Conservation (phyloP, 2,888 invertebrate genomes). For the Drosophila subsilvestris region DNA sequence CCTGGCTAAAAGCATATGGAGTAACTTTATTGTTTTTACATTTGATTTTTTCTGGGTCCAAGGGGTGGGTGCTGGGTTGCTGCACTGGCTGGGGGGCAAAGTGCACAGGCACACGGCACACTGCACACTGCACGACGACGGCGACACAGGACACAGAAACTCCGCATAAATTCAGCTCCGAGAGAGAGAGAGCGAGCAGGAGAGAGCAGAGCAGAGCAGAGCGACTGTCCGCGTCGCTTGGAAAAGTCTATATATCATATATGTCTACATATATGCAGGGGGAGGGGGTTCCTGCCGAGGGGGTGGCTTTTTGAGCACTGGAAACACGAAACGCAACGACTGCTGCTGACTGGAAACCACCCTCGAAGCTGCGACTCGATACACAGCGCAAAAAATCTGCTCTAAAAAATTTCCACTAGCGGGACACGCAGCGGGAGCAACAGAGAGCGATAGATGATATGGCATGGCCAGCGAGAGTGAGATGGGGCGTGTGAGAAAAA, state of each 20-base stretch:
- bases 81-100: neutral
- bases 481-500: conserved; percentile 12
- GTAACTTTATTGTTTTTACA: conserved; percentile 76
- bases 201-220: neutral
- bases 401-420: conserved; percentile 46
- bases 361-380: conserved; percentile 41
- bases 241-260: conserved; percentile 75
- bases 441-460: conserved; percentile 14
- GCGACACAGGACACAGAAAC: conserved; percentile 39
- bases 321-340: conserved; percentile 2
- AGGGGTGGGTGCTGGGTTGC: neutral
- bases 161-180: conserved; percentile 61
- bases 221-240: conserved; percentile 53
- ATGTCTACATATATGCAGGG: conserved; percentile 11
- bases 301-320: conserved; percentile 28
- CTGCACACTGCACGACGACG: conserved; percentile 60
- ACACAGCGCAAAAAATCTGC: conserved; percentile 69
- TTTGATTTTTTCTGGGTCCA: conserved; percentile 56
- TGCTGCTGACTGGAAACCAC: conserved; percentile 41
- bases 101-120: conserved; percentile 55
- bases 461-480: neutral
- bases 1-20: conserved; percentile 63
- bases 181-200: neutral
- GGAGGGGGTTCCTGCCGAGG: neutral
- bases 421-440: conserved; percentile 24